These are phyloP conservation scores for Mandrillus leucophaeus DNA, from an alignment of 2,113 vertebrate genomes.

Conservation along the genomic window DNA sequence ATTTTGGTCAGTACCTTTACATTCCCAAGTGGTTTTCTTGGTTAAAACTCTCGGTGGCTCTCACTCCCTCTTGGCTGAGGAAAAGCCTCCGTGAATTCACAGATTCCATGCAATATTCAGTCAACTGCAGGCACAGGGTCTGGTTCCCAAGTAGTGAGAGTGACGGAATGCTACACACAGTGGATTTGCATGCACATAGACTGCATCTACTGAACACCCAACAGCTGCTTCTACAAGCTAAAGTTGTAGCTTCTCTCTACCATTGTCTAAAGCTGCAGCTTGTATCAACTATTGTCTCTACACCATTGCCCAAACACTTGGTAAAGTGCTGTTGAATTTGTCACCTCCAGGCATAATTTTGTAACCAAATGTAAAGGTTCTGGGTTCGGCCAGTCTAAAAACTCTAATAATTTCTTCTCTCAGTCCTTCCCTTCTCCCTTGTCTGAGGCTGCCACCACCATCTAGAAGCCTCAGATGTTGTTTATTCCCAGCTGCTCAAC, in stretches of 20 bases:
- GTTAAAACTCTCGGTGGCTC: neutral
- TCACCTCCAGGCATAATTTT: neutral
- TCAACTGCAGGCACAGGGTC: neutral
- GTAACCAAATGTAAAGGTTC: neutral
- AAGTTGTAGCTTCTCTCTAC: no score
- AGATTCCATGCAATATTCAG: neutral
- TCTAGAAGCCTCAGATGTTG: neutral
- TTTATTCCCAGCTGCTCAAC: neutral
- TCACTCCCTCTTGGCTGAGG: neutral
- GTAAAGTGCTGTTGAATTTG: neutral
- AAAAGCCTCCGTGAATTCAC: neutral
- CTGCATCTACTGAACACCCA: neutral
- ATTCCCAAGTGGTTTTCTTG: neutral
- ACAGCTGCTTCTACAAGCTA: neutral
- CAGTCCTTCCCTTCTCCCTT: neutral
- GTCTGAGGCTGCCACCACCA: neutral
- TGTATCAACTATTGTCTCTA: no score
- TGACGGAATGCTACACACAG: neutral
- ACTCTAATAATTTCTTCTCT: neutral
- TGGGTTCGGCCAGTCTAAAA: neutral
- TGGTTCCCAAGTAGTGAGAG: neutral
- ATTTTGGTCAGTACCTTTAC: neutral
- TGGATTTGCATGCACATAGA: neutral
- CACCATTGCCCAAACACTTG: neutral
- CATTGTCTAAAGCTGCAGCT: no score